Percentiles rank a stretch among this genome's conserved stretches.
phyloP scores from a whole-genome alignment of 1,140 invertebrate species.

The Anoplolepis gracilipes region DNA sequence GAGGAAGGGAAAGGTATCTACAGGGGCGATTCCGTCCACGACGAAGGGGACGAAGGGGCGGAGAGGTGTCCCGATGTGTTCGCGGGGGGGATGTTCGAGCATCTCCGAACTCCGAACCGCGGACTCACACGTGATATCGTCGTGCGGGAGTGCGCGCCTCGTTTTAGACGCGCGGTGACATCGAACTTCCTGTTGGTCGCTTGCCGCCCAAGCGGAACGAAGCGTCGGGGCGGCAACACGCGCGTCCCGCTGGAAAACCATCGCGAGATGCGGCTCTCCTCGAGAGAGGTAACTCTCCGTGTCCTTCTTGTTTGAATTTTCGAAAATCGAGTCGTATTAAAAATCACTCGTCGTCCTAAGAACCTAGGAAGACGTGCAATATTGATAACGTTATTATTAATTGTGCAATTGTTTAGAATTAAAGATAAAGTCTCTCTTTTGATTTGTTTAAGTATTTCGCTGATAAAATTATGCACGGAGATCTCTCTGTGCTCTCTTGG shows the following conservation, averaged over 20 bases:
- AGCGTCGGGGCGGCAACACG: constrained; percentile 40
- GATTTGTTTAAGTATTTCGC: too few relatives aligned
- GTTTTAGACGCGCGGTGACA: constrained; percentile 70
- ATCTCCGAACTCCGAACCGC: constrained; percentile 38
- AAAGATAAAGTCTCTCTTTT: too few relatives aligned
- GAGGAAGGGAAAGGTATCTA: neutral
- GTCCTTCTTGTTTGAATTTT: neutral
- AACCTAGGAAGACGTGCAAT: neutral
- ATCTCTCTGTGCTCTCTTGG: neutral
- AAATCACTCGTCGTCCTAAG: too few relatives aligned
- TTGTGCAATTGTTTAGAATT: neutral
- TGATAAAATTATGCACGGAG: neutral
- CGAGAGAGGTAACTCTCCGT: constrained; percentile 37
- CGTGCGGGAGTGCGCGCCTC: constrained; percentile 60
- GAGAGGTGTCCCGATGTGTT: constrained; percentile 28
- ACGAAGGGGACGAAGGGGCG: neutral
- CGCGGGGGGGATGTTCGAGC: constrained; percentile 52
- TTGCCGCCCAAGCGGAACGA: constrained; percentile 35
- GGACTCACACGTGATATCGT: constrained; percentile 70
- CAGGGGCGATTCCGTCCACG: constrained; percentile 6
- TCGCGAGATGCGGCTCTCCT: constrained; percentile 42
- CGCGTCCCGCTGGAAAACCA: neutral
- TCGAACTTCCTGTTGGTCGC: constrained; percentile 40
- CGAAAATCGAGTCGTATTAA: too few relatives aligned
- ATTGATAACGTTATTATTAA: neutral